Evolutionary conservation across 1,140 invertebrate species (phyloP), one percentile per base, ranked within the genome.

Genomic region (Centruroides sculpturatus): DNA sequence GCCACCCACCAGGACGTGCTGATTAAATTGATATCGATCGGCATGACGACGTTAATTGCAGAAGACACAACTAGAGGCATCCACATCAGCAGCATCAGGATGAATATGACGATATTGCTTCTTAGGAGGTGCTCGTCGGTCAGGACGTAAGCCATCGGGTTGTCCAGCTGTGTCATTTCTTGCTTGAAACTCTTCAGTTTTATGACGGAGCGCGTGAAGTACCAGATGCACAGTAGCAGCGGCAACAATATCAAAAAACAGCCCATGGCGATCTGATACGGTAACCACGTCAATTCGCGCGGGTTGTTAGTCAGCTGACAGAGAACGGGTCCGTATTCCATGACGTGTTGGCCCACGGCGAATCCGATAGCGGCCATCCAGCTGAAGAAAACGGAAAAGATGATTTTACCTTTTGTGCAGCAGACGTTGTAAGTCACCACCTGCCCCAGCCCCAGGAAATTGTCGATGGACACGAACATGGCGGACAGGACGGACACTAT

Each of bases 1-100:
- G 81, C 84, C 50, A 86, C 71, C 82, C 83, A 86, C 6, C 81
- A 81, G 6, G 81, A 69, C 36, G 82, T 79, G 67, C 85, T 83
- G 66, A 82, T 81, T 8, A 80, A 67, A 0, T 75, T 35, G 79
- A 72, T 35, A 71, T 76, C 48, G 10, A 66, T 50, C 10, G 71
- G 73, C 13, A 73, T 68, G 2, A 79, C 69, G 3, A 79, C 79
- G 58, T 77, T 79, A 3, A 81, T 60, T 59, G 77, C 76, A 7
- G 80, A 64, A 1, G 81, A 72, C 0, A 82, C 66, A 0, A 82
- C 76, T 59, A 84, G 83, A 0, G 85, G 85, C n/a, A 81, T 62
- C 85, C 85, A 87, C 62, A 82, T 81, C 0, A 79, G 55, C 3
- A 82, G 70, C 69, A 83, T 85, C 49, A 84, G 64, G n/a, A 81